phyloP scores from a whole-genome alignment of 2,888 invertebrate genomes.

The Atethmia centrago region DNA sequence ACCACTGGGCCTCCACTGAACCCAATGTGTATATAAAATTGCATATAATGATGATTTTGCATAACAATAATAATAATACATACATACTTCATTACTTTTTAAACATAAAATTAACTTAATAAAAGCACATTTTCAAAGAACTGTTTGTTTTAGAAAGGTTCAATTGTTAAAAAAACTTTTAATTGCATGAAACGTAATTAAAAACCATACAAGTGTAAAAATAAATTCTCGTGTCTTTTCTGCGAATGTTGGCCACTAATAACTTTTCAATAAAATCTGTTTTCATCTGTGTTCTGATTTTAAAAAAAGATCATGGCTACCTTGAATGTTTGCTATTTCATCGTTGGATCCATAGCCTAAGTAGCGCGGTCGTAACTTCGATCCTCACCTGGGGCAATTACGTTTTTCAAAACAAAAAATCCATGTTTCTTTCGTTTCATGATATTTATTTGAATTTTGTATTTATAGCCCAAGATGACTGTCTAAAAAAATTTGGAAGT shows the following conservation, averaged over 20 bases:
- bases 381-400: constrained; percentile 96
- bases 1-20: too few relatives aligned
- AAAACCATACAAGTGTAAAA: neutral
- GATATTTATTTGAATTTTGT: too few relatives aligned
- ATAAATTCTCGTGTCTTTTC: neutral
- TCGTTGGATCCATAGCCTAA: constrained; percentile 88
- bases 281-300: neutral
- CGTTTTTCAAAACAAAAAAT: constrained; percentile 63
- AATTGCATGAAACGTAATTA: too few relatives aligned
- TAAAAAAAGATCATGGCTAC: neutral
- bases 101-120: neutral
- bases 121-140: too few relatives aligned
- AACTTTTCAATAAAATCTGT: neutral
- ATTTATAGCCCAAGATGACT: neutral
- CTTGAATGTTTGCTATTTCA: constrained; percentile 8
- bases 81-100: neutral
- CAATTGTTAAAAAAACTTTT: neutral
- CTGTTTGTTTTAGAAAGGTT: too few relatives aligned
- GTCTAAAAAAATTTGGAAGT: too few relatives aligned
- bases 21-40: too few relatives aligned
- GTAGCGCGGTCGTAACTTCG: constrained; percentile 98
- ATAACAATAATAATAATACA: too few relatives aligned
- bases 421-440: neutral
- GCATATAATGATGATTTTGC: too few relatives aligned
- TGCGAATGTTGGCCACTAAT: neutral